Evolutionary conservation across 2,888 invertebrate species (phyloP), one percentile per base, ranked within the genome.

Genomic region (Perizoma flavofasciatum): DNA sequence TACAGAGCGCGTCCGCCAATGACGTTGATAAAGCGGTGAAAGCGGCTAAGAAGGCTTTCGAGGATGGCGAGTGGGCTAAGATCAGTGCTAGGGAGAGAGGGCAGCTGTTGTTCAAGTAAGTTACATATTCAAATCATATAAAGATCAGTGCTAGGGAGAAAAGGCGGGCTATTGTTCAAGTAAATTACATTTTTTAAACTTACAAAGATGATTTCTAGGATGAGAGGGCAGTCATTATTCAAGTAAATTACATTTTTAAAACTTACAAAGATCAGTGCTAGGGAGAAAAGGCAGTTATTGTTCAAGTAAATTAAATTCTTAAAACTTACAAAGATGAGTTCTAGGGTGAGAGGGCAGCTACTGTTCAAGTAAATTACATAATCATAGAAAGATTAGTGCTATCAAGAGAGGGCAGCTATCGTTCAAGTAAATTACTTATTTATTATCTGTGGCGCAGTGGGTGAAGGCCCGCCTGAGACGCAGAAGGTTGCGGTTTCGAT

Each of bases 41-140:
- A 49, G 97, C 98, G 0, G 99, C 99, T 0, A 95, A 97, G 75
- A 95, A 93, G 61, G 98, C 98, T 0, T 98, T 98, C 80, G 95
- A 96, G 58, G 93, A 94, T 39, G 98, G 98, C 0, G 95, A 97
- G 75, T 99, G 99, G 99, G 95, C 96, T n/a, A 96, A 96, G 83
- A 97, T 99, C 80, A 98, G 97, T 77, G 96, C 98, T 0, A 93
- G 99, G 69, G 98, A 99, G 74, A 93, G 99, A 33, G 98, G 98
- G 4, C 93, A 94, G 61, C 79, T 98, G 1, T 90, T 99, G 81
- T 96, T 95, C 88, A 96, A 93, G 96, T 96, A 84, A 89, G 88
- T 84, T 22, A 22, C 22, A 41, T 33, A 5, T 40, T 41, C 22
- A 8, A 9, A 35, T 5, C 35, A 5, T 35, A 35, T 35, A 5